Evolutionary conservation across 1,140 invertebrate species (phyloP), one percentile per base, ranked within the genome.

Genomic region (Copidosoma floridanum): DNA sequence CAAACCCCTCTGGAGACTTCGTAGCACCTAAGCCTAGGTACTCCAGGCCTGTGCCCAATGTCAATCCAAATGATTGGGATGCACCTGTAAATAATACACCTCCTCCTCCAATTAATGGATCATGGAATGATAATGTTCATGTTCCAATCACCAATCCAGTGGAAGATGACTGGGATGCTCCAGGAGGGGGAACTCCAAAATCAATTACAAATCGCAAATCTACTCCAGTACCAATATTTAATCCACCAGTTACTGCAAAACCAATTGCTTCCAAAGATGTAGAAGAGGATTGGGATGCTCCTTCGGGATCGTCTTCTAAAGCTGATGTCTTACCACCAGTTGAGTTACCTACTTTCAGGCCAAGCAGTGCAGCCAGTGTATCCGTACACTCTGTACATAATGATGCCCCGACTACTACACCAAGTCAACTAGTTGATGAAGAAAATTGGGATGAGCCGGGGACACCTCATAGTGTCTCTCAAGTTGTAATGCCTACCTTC

Each of bases 1-100:
- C 48, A n/a, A 48, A 44, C 41, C 37, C 41, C 11, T 29, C 32
- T 11, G 40, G 51, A 29, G 32, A 48, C 24, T 62, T 62, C 29
- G 32, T 23, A 26, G 29, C 26, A 3, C 32, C 53, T 20, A 62
- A 46, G 44, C 12, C 53, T 20, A 37, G n/a, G n/a, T n/a, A 44
- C 18, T 38, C 24, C 38, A 14, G 20, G 10, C 11, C 1, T 27
- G 20, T 18, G 4, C n/a, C n/a, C n/a, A n/a, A n/a, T n/a, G n/a
- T n/a, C n/a, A n/a, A n/a, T n/a, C n/a, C n/a, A n/a, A n/a, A n/a
- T 7, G 61, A 63, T 32, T 63, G 61, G 61, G 61, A 63, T 63
- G 50, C 61, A 29, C 55, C 55, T 46, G n/a, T n/a, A n/a, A n/a
- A n/a, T n/a, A 21, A 35, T 40, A 14, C 14, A 40, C 24, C 43